Conservation (phyloP, 1,140 invertebrate genomes). For the Holotrichia oblita region DNA sequence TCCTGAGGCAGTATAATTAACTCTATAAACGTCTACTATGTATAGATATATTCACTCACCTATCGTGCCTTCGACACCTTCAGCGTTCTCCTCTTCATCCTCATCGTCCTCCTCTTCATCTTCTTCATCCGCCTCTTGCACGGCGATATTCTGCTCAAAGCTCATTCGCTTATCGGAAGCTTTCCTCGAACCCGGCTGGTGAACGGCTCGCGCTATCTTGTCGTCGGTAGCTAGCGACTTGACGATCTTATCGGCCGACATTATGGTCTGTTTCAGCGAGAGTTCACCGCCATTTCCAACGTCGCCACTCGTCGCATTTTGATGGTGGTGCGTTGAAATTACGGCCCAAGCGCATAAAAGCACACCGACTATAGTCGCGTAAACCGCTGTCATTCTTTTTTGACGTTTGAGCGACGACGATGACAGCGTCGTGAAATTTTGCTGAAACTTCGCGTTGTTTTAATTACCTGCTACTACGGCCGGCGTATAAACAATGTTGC, state of each 20-base stretch:
- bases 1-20: too few relatives aligned
- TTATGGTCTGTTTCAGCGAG: constrained; percentile 10
- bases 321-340: not conserved
- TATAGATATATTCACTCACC: too few relatives aligned
- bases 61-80: too few relatives aligned
- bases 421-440: too few relatives aligned
- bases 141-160: not conserved
- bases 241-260: constrained; percentile 19
- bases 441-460: too few relatives aligned
- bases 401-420: not conserved
- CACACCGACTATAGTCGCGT: not conserved
- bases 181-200: not conserved
- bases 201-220: constrained; percentile 12
- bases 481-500: too few relatives aligned
- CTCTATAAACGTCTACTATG: too few relatives aligned
- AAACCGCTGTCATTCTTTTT: constrained; percentile 14
- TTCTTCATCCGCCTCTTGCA: not conserved
- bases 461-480: too few relatives aligned
- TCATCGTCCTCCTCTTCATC: not conserved
- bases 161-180: not conserved
- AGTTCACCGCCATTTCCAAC: not conserved
- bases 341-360: not conserved
- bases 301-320: not conserved
- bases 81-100: not conserved
- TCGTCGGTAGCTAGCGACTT: constrained; percentile 5